These are phyloP conservation scores for Danio tinwini DNA, from an alignment of 2,797 vertebrate species.

Conservation along the genomic window DNA sequence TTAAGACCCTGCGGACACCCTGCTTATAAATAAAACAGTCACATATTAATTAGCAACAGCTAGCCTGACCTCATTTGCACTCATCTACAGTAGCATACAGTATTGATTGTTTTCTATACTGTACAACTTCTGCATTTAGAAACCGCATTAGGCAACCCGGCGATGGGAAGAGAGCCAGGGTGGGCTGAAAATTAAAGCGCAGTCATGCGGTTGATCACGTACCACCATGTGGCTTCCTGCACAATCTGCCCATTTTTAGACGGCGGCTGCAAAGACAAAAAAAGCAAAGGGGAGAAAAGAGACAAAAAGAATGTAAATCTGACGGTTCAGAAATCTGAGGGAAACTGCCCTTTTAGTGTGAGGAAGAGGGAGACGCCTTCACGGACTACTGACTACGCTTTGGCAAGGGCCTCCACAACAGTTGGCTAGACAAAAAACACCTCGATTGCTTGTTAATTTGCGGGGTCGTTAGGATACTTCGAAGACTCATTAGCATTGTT, in stretches of 20 bases:
- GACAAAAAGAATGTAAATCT: conserved; percentile 67
- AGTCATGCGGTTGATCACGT: conserved; percentile 87
- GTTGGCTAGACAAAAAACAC: conserved; percentile 83
- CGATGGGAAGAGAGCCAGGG: conserved; percentile 68
- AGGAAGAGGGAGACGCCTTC: conserved; percentile 92
- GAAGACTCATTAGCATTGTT: conserved; percentile 90
- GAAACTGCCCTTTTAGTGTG: conserved; percentile 85
- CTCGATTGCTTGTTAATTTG: conserved; percentile 87
- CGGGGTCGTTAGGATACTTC: conserved; percentile 87
- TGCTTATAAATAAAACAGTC: not conserved
- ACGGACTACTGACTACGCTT: conserved; percentile 93
- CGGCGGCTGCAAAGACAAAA: conserved; percentile 57
- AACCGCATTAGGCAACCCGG: conserved; percentile 6
- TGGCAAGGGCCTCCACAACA: conserved; percentile 81
- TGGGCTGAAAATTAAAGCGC: conserved; percentile 74
- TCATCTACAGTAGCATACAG: not conserved
- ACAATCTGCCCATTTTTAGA: conserved; percentile 69
- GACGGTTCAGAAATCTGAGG: conserved; percentile 76
- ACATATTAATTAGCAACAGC: not conserved
- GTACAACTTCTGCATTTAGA: not conserved
- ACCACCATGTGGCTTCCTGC: conserved; percentile 78
- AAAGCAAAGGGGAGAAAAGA: conserved; percentile 49
- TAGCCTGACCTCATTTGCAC: not conserved
- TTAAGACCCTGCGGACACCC: too few relatives aligned
- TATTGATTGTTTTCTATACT: not conserved